Evolutionary conservation across 2,888 invertebrate species (phyloP).

Genomic region (Colostygia pectinataria): DNA sequence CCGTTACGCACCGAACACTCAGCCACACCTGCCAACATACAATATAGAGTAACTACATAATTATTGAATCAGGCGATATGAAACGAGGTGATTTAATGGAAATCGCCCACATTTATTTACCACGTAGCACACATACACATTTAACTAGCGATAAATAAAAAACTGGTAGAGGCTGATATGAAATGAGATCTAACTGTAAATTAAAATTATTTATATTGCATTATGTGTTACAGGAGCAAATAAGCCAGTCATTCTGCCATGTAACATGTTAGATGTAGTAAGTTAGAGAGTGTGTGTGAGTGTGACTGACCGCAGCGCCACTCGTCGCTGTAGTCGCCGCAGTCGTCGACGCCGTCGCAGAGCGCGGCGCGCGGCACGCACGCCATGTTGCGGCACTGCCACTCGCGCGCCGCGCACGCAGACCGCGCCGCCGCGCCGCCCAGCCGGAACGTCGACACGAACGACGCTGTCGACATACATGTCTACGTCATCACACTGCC

Average conservation of each 20-base stretch:
- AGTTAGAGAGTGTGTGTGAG: too few species aligned
- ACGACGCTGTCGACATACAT: constrained; percentile 36
- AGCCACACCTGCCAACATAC: constrained; percentile 83
- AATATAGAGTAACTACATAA: too few species aligned
- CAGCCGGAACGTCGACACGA: constrained; percentile 37
- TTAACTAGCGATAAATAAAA: constrained; percentile 9
- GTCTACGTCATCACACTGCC: neutral
- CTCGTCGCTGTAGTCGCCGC: constrained; percentile 87
- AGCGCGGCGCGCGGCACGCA: constrained; percentile 86
- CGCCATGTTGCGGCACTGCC: constrained; percentile 87
- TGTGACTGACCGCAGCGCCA: constrained; percentile 82
- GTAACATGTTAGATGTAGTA: too few species aligned
- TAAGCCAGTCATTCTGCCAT: too few species aligned
- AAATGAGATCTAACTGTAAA: too few species aligned
- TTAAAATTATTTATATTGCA: too few species aligned
- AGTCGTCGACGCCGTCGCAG: constrained; percentile 89
- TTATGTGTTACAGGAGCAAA: too few species aligned
- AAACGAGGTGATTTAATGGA: too few species aligned
- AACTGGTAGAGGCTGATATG: too few species aligned
- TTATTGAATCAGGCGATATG: too few species aligned
- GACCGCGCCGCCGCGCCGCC: constrained; percentile 49
- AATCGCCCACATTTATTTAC: too few species aligned
- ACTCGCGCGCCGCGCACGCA: constrained; percentile 74
- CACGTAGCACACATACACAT: neutral
- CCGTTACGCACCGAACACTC: constrained; percentile 85